A percentile compares a stretch with the other conserved stretches of the same genome.
Conservation (phyloP, 2,797 vertebrate species). For the Leptoclinus maculatus region DNA sequence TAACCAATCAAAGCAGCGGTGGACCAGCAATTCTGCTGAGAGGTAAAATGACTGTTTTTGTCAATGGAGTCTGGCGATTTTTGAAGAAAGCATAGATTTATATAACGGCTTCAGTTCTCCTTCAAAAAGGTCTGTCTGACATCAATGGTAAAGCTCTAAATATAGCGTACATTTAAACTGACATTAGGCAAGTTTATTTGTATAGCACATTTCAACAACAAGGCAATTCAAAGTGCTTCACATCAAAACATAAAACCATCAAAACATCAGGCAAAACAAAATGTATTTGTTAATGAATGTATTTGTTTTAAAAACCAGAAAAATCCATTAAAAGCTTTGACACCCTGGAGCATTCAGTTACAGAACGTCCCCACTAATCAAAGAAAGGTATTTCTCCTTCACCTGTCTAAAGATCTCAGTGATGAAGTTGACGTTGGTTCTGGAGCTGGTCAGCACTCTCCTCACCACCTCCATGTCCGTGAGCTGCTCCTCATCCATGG, state of each 20-base stretch:
- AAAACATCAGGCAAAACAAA: too few relatives aligned
- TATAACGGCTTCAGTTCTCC: neutral
- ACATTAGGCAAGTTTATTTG: too few relatives aligned
- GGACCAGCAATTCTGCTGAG: neutral
- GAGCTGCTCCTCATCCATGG: conserved; percentile 97
- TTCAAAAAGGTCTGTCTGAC: neutral
- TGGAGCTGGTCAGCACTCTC: conserved; percentile 94
- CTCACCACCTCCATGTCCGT: conserved; percentile 89
- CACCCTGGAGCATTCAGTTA: neutral
- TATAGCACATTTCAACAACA: too few relatives aligned
- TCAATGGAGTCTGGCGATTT: too few relatives aligned
- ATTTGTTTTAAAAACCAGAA: too few relatives aligned
- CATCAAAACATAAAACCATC: too few relatives aligned
- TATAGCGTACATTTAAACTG: neutral
- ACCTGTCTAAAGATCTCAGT: conserved; percentile 99
- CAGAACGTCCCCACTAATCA: neutral
- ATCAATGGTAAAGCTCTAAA: neutral
- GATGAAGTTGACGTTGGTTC: conserved; percentile 97
- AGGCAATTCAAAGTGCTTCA: too few relatives aligned
- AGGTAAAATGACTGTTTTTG: neutral
- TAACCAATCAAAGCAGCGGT: neutral
- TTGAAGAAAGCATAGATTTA: too few relatives aligned
- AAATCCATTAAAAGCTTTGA: neutral
- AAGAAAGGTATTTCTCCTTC: conserved; percentile 28
- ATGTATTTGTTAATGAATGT: too few relatives aligned